Evolutionary conservation across 37 sponge, comb jelly and placozoan species (phyloP), one percentile per base, ranked within the genome.

Genomic region (Hexactinellida sp.): DNA sequence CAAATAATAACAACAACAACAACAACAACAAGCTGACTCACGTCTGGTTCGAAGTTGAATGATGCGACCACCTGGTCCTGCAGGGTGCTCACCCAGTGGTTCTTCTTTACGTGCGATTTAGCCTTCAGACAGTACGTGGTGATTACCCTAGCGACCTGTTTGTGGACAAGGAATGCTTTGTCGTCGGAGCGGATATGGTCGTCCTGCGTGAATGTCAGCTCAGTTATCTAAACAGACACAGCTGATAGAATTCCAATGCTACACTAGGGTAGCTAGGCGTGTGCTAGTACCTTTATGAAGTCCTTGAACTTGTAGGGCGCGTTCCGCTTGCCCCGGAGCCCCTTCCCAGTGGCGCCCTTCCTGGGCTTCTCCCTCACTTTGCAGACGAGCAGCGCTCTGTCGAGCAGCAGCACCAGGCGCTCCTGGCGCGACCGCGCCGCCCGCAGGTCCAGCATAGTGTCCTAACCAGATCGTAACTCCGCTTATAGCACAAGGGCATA

Each of bases 31-130:
- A 13, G 5, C 10, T 25, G 34, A 63, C 76, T 63, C 13, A 63
- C 76, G 76, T 63, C 76, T 3, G 76, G 76, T 7, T 7, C 76
- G 34, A 63, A 63, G 76, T 63, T 10, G 34, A 63, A 63, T 10
- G 76, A 63, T 3, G 76, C 21, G 25, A 63, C 5, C 34, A 63
- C 76, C 5, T 25, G 25, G 34, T 63, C 76, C 76, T 63, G 76
- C 28, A 63, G 76, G 76, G 76, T 63, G 34, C 76, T 63, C 3
- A 63, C 30, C 76, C 76, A 63, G 76, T 63, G 76, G 34, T 63
- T 63, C 76, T 63, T 63, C 25, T 63, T 63, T 7, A 63, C 21
- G 5, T 21, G 3, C 3, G 76, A 63, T n/a, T 28, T 63, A n/a
- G 76, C 30, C 34, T 23, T 63, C 32, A 63, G 76, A n/a, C 76